Percentiles rank a stretch among this genome's conserved stretches.
Conservation (phyloP, 2,888 invertebrate species). For the Drosophila maculinotata region DNA sequence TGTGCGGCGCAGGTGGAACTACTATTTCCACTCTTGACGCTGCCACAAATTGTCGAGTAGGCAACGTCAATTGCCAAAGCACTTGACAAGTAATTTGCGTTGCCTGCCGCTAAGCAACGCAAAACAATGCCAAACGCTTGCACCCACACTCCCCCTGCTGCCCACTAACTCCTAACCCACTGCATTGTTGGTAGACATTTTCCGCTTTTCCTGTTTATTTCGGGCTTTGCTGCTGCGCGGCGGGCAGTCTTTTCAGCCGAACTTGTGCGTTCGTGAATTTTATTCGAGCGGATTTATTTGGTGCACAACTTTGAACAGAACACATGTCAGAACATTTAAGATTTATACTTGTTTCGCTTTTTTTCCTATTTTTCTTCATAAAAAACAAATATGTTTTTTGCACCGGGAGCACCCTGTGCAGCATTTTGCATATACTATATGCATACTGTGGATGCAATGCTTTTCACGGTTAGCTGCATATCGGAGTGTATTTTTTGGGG, state of each 20-base stretch:
- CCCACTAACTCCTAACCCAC: background rate
- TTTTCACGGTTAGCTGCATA: constrained; percentile 71
- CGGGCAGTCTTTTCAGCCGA: constrained; percentile 30
- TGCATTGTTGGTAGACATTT: constrained; percentile 13
- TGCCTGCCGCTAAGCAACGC: constrained; percentile 50
- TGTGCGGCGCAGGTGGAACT: constrained; percentile 12
- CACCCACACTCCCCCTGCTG: background rate
- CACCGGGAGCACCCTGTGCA: constrained; percentile 23
- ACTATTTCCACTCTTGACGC: constrained; percentile 29
- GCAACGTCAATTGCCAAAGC: constrained; percentile 48
- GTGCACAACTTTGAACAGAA: constrained; percentile 38
- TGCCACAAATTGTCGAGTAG: constrained; percentile 39
- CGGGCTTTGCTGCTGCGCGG: constrained; percentile 27
- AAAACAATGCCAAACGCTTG: constrained; percentile 37
- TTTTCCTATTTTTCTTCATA: background rate
- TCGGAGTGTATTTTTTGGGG: constrained; percentile 26
- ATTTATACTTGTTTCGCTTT: constrained; percentile 56
- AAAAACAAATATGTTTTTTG: constrained; percentile 38
- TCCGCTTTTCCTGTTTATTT: constrained; percentile 49
- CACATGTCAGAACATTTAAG: constrained; percentile 76
- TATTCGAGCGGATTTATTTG: constrained; percentile 49
- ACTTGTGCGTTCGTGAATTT: constrained; percentile 41
- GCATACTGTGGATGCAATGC: constrained; percentile 48
- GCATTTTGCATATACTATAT: constrained; percentile 34
- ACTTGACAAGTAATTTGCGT: constrained; percentile 60